Evolutionary conservation across 2,797 vertebrate species (phyloP).

Genomic region (Acanthurus lineatus): DNA sequence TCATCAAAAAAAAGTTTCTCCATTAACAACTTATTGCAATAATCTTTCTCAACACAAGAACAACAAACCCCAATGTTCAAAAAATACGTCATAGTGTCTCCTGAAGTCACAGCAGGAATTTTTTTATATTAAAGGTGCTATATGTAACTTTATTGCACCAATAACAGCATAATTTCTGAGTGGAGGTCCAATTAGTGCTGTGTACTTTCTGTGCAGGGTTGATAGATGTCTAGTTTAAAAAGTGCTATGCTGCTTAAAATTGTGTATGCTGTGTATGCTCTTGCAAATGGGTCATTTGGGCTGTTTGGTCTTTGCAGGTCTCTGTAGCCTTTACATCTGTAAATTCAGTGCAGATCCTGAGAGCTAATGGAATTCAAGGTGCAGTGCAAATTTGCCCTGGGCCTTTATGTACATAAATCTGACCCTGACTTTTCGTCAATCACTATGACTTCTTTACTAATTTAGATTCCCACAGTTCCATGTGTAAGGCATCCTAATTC

Average conservation of each 20-base stretch:
- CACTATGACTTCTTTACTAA: conserved; percentile 36
- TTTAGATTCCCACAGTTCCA: conserved; percentile 54
- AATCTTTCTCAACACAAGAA: conserved; percentile 1
- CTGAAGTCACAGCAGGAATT: background rate
- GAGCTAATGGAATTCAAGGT: conserved; percentile 26
- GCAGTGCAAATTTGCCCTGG: conserved; percentile 11
- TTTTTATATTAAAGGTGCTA: background rate
- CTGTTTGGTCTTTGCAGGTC: background rate
- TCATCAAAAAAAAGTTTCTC: background rate
- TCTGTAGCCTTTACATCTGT: background rate
- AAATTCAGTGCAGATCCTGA: conserved; percentile 9
- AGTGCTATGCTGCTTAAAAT: background rate
- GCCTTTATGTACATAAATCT: conserved; percentile 48
- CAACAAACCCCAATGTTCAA: conserved; percentile 11
- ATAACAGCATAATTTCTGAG: too few species aligned
- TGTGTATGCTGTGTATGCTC: background rate
- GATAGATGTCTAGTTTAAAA: too few species aligned
- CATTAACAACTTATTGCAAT: conserved; percentile 10
- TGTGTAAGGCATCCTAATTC: conserved; percentile 57
- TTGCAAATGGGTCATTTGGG: background rate
- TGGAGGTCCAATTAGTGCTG: background rate
- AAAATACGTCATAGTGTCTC: background rate
- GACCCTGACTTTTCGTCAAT: conserved; percentile 39
- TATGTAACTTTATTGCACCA: too few species aligned
- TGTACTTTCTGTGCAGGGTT: background rate